Conservation (phyloP, 2,797 vertebrate species). For the Hoplostethus mediterraneus region DNA sequence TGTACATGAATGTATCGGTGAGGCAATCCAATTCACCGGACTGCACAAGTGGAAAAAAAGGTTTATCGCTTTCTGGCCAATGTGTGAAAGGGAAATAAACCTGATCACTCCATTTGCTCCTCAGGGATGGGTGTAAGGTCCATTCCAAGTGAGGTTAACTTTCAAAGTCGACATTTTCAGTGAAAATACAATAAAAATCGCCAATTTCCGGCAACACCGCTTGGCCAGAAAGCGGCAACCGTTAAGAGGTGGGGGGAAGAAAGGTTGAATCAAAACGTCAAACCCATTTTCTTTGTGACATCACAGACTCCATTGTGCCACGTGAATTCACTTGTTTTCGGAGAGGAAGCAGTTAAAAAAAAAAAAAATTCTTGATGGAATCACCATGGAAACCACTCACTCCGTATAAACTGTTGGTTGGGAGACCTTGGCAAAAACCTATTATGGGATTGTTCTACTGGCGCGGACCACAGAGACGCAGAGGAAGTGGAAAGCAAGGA, state of each 20-base stretch:
- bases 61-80: slow-evolving; percentile 57
- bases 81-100: slow-evolving; percentile 19
- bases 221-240: slow-evolving; percentile 51
- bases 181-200: slow-evolving; percentile 3
- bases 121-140: background rate
- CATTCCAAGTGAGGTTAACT: background rate
- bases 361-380: slow-evolving; percentile 14
- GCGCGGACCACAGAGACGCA: slow-evolving; percentile 54
- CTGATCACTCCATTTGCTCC: background rate
- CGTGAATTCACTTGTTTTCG: slow-evolving; percentile 62
- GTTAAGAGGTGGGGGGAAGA: background rate
- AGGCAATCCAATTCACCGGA: slow-evolving; percentile 29
- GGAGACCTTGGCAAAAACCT: slow-evolving; percentile 34
- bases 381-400: slow-evolving; percentile 21
- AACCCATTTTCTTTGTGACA: slow-evolving; percentile 49
- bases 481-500: slow-evolving; percentile 29
- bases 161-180: slow-evolving; percentile 14
- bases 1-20: slow-evolving; percentile 62
- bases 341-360: slow-evolving; percentile 25
- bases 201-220: slow-evolving; percentile 49
- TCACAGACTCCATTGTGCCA: slow-evolving; percentile 67
- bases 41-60: slow-evolving; percentile 43
- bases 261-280: slow-evolving; percentile 10
- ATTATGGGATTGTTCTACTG: slow-evolving; percentile 29
- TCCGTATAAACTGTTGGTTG: slow-evolving; percentile 23